Conservation (phyloP, 2,113 vertebrate genomes). For the Macquaria ambigua region DNA sequence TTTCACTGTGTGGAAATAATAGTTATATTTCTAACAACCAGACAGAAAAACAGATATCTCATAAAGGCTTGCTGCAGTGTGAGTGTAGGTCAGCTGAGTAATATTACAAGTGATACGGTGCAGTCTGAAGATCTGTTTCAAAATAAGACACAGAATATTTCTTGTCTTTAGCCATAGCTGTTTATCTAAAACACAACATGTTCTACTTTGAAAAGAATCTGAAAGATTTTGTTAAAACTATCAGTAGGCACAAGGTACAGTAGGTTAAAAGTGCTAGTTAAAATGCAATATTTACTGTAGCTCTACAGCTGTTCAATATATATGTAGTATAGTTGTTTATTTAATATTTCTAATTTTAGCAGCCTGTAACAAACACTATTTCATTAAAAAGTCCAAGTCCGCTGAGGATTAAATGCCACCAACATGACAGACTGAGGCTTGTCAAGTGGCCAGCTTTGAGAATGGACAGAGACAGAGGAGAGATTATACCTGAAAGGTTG, state of each 20-base stretch:
- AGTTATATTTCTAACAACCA: slow-evolving; percentile 27
- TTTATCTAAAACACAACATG: not conserved
- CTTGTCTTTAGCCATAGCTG: not conserved
- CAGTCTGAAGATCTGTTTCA: slow-evolving; percentile 15
- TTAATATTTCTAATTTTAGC: not conserved
- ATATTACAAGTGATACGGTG: slow-evolving; percentile 26
- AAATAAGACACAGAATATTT: slow-evolving; percentile 10
- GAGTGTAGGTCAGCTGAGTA: slow-evolving; percentile 42
- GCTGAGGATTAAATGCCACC: not conserved
- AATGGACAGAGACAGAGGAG: not conserved
- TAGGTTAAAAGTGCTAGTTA: not conserved
- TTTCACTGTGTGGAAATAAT: slow-evolving; percentile 32
- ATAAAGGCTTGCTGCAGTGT: slow-evolving; percentile 39
- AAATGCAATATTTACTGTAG: not conserved
- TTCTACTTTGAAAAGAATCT: not conserved
- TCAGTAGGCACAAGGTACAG: not conserved
- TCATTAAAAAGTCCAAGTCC: too few relatives aligned
- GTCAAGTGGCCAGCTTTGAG: not conserved
- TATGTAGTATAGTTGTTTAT: not conserved
- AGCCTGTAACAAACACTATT: not conserved
- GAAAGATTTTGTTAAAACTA: not conserved
- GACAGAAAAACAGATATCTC: slow-evolving; percentile 44
- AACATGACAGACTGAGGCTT: not conserved
- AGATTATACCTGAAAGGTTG: not conserved
- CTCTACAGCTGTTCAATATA: not conserved